A percentile compares a stretch with the other conserved stretches of the same genome.
These are phyloP conservation scores for Jordanella pulchra DNA, from an alignment of 2,797 vertebrate genomes.

Conservation along the genomic window DNA sequence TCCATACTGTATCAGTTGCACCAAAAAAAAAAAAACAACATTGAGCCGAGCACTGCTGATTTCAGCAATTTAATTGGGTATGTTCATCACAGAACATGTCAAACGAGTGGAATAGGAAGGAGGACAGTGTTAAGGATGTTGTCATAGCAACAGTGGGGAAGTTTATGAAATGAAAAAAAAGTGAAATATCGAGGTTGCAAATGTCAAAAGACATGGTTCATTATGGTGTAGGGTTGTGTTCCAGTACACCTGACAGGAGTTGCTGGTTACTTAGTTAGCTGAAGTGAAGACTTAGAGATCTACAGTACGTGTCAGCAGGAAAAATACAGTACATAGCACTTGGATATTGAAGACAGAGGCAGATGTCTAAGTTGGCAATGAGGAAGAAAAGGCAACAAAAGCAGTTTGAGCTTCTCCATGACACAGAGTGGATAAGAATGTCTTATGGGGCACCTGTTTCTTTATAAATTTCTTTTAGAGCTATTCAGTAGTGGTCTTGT, in stretches of 20 bases:
- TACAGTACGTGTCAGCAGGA: slow-evolving; percentile 36
- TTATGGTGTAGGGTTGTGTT: slow-evolving; percentile 43
- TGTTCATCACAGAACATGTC: slow-evolving; percentile 4
- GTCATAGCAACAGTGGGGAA: slow-evolving; percentile 39
- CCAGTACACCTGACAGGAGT: slow-evolving; percentile 53
- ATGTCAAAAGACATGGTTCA: slow-evolving; percentile 44
- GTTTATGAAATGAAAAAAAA: slow-evolving; percentile 43
- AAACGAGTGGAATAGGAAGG: slow-evolving; percentile 26
- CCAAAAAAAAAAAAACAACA: slow-evolving; percentile 3
- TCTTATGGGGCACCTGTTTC: too few relatives aligned
- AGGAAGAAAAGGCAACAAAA: slow-evolving; percentile 32
- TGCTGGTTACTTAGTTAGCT: slow-evolving; percentile 50
- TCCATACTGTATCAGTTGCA: not conserved
- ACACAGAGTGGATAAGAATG: not conserved
- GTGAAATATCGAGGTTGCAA: slow-evolving; percentile 26
- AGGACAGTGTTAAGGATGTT: slow-evolving; percentile 26
- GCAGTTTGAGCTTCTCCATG: slow-evolving; percentile 11
- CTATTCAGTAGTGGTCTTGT: not conserved
- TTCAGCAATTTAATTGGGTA: slow-evolving; percentile 30
- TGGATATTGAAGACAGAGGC: slow-evolving; percentile 33
- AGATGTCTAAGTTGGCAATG: slow-evolving; percentile 28
- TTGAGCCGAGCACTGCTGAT: slow-evolving; percentile 5
- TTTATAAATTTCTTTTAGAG: too few relatives aligned
- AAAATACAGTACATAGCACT: slow-evolving; percentile 36
- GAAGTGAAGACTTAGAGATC: slow-evolving; percentile 29